A percentile compares a stretch with the other conserved stretches of the same genome.
phyloP scores from a whole-genome alignment of 2,113 vertebrate species.

The Aviceda subcristata region DNA sequence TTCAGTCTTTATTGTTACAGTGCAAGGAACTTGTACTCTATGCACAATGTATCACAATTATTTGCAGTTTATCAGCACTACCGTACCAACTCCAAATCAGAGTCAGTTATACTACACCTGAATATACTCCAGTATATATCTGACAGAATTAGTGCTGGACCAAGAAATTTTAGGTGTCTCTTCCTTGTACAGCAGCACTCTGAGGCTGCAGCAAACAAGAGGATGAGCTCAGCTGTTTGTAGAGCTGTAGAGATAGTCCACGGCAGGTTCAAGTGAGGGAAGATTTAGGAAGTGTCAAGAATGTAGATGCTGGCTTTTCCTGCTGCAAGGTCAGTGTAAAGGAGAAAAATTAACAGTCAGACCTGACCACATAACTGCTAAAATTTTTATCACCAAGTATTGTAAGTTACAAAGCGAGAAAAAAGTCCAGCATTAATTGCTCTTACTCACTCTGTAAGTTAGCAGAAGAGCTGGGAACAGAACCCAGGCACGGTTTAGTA shows the following conservation, averaged over 20 bases:
- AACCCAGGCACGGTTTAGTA: background rate
- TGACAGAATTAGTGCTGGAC: background rate
- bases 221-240: rapidly evolving
- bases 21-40: background rate
- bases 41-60: background rate
- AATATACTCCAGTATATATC: background rate
- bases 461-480: background rate
- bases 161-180: background rate
- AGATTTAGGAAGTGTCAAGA: background rate
- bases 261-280: background rate
- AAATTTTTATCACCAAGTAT: background rate
- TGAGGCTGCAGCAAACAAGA: background rate
- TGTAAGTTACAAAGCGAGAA: background rate
- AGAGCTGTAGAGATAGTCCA: background rate
- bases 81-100: background rate
- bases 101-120: background rate
- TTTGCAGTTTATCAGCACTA: background rate
- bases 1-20: background rate
- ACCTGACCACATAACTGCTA: background rate
- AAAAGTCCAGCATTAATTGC: background rate
- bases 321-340: background rate
- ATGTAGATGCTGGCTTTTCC: background rate
- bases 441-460: background rate
- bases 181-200: background rate
- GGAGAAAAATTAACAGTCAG: background rate